These are phyloP conservation scores for Pardosa pseudoannulata DNA, from an alignment of 2,888 invertebrate species.

Conservation along the genomic window DNA sequence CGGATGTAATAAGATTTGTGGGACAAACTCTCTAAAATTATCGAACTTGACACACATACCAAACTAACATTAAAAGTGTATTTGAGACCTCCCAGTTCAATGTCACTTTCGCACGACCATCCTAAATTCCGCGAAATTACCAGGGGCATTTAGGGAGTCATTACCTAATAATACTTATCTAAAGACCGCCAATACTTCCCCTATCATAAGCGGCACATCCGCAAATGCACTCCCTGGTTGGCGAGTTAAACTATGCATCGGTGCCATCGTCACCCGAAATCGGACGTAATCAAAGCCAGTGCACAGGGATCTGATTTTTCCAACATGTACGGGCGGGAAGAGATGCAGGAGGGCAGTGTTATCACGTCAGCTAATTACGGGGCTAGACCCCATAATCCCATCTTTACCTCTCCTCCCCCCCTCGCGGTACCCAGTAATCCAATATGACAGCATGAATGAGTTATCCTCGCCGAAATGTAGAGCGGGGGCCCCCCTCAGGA, in stretches of 20 bases:
- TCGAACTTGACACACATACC: background rate
- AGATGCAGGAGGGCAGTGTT: background rate
- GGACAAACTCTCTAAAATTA: too few relatives aligned
- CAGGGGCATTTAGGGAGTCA: background rate
- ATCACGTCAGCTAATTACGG: background rate
- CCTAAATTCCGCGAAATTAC: background rate
- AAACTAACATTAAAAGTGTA: background rate
- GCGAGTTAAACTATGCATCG: background rate
- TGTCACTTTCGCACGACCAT: too few relatives aligned
- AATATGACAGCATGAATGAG: constrained; percentile 15
- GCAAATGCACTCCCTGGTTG: background rate
- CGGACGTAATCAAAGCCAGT: background rate
- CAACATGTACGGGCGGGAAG: background rate
- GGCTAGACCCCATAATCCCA: constrained; percentile 3
- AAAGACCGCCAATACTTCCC: background rate
- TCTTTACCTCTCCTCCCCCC: background rate
- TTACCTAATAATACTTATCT: background rate
- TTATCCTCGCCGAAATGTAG: background rate
- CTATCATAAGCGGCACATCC: background rate
- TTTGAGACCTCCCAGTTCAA: too few relatives aligned
- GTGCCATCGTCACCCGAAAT: background rate
- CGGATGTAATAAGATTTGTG: too few relatives aligned
- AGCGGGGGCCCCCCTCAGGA: background rate
- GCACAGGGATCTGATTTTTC: background rate
- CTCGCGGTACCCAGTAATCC: background rate